Evolutionary conservation across 2,888 invertebrate genomes (phyloP).

Genomic region (Xanthia icteritia): DNA sequence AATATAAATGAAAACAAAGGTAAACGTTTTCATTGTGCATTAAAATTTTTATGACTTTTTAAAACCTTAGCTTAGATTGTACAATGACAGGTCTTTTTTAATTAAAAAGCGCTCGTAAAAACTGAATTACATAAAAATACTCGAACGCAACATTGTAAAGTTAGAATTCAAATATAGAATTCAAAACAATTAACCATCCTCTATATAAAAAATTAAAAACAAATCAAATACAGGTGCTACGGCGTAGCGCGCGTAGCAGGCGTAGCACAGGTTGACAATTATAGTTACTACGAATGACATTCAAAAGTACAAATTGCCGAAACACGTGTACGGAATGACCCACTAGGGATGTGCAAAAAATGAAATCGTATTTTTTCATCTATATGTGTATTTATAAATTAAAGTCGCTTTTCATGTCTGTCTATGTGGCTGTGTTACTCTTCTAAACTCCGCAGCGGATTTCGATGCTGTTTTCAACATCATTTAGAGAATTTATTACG

Average conservation of each 20-base stretch:
- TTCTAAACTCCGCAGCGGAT: background rate
- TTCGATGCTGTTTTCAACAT: background rate
- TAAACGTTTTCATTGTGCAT: background rate
- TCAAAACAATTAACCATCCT: slow-evolving; percentile 32
- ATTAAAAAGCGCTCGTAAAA: background rate
- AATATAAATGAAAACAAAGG: no score
- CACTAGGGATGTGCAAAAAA: slow-evolving; percentile 24
- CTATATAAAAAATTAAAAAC: slow-evolving; percentile 7
- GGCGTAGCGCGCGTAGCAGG: slow-evolving; percentile 26
- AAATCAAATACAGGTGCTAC: slow-evolving; percentile 13
- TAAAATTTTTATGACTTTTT: background rate
- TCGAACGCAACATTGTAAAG: background rate
- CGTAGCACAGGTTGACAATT: slow-evolving; percentile 31
- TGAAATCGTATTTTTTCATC: slow-evolving; percentile 49
- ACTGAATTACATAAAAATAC: background rate
- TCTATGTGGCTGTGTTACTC: background rate
- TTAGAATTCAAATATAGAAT: slow-evolving; percentile 1
- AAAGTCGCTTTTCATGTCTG: background rate
- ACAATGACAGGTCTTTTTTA: background rate
- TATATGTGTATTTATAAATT: background rate
- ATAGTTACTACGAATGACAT: slow-evolving; percentile 22
- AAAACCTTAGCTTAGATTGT: background rate
- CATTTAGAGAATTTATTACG: background rate
- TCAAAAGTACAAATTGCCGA: slow-evolving; percentile 48
- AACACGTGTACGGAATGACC: slow-evolving; percentile 45